A percentile compares a stretch with the other conserved stretches of the same genome.
Conservation (phyloP, 2,797 vertebrate species). For the Emys orbicularis region DNA sequence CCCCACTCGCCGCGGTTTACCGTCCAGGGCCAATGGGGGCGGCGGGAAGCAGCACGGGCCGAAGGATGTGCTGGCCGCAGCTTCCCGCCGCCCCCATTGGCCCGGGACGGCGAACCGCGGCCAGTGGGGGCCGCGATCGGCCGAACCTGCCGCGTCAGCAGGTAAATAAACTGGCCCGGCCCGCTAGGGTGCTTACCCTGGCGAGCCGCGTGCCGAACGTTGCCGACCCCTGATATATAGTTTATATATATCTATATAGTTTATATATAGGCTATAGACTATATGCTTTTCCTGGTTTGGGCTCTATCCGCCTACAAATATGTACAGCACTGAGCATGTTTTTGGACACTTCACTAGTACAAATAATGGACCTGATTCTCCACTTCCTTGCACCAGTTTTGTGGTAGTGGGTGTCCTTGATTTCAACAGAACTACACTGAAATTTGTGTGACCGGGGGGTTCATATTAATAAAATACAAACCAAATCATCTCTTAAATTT, state of each 20-base stretch:
- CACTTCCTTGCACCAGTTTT: not conserved
- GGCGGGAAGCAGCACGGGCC: too few species aligned
- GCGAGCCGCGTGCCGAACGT: too few species aligned
- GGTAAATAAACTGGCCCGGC: too few species aligned
- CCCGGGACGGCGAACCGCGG: too few species aligned
- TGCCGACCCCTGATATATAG: not conserved
- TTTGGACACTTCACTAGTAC: not conserved
- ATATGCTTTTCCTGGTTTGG: slow-evolving; percentile 16
- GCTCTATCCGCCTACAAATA: not conserved
- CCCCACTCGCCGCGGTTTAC: too few species aligned
- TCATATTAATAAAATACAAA: not conserved
- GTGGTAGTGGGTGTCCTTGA: not conserved
- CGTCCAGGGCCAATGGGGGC: too few species aligned
- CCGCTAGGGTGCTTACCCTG: too few species aligned
- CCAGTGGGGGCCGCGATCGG: too few species aligned
- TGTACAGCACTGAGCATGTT: not conserved
- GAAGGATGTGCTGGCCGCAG: too few species aligned
- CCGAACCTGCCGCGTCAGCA: too few species aligned
- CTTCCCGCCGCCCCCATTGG: too few species aligned
- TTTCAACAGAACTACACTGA: not conserved
- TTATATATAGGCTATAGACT: not conserved
- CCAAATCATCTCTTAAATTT: not conserved
- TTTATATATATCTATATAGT: not conserved
- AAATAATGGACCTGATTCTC: not conserved
- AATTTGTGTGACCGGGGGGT: not conserved